Base-by-base conservation (phyloP, 2,888 invertebrate genomes). In the Bombylius major region DNA sequence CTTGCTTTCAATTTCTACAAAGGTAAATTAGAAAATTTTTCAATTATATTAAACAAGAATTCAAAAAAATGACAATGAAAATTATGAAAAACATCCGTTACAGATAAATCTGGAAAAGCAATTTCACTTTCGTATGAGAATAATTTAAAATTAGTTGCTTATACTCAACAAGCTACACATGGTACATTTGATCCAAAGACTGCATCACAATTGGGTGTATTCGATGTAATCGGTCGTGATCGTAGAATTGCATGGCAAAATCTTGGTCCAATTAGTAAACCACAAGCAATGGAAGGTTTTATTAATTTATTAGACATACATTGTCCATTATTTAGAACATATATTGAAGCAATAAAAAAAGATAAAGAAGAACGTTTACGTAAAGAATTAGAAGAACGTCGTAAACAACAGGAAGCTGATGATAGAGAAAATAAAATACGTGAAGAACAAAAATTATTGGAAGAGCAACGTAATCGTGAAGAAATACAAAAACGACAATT, bases 31-130 rank as follows among this genome's bases (percentile, higher is more conserved):
- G 5, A 45, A 45, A 45, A 45, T 14, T n/a, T 6, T 45, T 39
- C 9, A 39, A 33, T 23, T n/a, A 46, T 14, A 31, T 32, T 23
- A 6, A 31, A 23, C 23, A 23, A 23, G 23, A 23, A 23, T 23
- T 23, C 23, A 2, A 23, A 23, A 31, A 23, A 23, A 3, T 23
- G 23, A 23, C 23, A 23, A 23, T 23, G 23, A 23, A 23, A 23
- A 23, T 23, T 14, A 47, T 45, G 6, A 8, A 9, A 47, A 48
- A 48, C 14, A 47, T 33, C 36, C 12, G 23, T 61, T 62, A 12
- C 57, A 96, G 97, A 97, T 72, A 96, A 97, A 77, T 90, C 93
- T 76, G 96, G 96, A n/a, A 97, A 96, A 78, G 97, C 95, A 4
- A 80, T 97, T 51, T 93, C 94, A 68, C 79, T 96, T 59, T 90